phyloP scores from a whole-genome alignment of 1,140 invertebrate genomes.

The Linepithema humile region DNA sequence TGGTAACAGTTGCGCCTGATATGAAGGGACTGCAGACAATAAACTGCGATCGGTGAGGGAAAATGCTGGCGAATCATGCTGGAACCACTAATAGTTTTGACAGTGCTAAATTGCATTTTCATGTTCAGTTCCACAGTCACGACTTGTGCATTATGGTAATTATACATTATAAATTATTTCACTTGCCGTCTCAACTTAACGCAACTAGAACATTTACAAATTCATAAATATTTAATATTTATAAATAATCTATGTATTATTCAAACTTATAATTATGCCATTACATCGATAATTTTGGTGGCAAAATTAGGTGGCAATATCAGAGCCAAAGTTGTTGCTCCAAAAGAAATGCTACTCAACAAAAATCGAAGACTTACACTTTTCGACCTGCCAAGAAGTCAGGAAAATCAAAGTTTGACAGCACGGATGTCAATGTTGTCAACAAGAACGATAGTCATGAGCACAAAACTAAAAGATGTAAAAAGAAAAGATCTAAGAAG shows the following conservation, averaged over 20 bases:
- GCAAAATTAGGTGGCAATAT: constrained; percentile 63
- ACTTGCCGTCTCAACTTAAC: not conserved
- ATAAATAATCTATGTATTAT: not conserved
- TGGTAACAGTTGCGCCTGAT: not conserved
- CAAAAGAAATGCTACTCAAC: not conserved
- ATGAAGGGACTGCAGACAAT: not conserved
- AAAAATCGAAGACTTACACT: not conserved
- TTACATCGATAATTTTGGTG: not conserved
- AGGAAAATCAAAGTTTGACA: not conserved
- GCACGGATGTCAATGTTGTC: not conserved
- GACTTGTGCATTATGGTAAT: constrained; percentile 73
- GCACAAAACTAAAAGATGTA: not conserved
- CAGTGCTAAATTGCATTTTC: constrained; percentile 73
- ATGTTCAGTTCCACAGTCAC: constrained; percentile 75
- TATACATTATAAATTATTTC: not conserved
- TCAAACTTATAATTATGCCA: not conserved
- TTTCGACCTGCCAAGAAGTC: not conserved
- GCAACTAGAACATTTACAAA: not conserved
- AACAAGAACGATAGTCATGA: constrained; percentile 13
- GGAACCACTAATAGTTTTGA: constrained; percentile 71
- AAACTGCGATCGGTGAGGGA: not conserved
- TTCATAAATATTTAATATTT: too few relatives aligned
- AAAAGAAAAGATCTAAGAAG: constrained; percentile 13
- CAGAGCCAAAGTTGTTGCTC: constrained; percentile 52
- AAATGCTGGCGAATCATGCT: constrained; percentile 61